phyloP scores from a whole-genome alignment of 2,113 vertebrate genomes.

The Phrynosoma blainvillii region DNA sequence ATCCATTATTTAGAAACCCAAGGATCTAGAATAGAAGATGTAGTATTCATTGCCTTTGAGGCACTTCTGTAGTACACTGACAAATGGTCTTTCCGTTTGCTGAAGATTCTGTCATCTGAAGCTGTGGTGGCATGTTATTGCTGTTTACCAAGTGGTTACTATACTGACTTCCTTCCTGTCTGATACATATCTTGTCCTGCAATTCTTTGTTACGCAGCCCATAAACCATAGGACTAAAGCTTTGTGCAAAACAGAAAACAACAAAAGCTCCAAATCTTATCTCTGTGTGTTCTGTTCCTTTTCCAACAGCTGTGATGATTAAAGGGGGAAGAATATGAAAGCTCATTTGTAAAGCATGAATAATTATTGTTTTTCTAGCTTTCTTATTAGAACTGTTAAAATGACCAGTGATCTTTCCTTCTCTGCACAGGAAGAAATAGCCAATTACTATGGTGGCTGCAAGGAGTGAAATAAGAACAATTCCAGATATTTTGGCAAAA shows the following conservation, averaged over 20 bases:
- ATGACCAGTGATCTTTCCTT: slow-evolving; percentile 65
- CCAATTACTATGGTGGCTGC: slow-evolving; percentile 55
- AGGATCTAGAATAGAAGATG: slow-evolving; percentile 7
- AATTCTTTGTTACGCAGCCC: slow-evolving; percentile 73
- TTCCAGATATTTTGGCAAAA: slow-evolving; percentile 51
- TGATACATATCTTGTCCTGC: slow-evolving; percentile 48
- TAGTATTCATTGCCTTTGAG: slow-evolving; percentile 7
- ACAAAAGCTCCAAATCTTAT: slow-evolving; percentile 64
- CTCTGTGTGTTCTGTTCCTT: slow-evolving; percentile 20
- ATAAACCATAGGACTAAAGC: slow-evolving; percentile 75
- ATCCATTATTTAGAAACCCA: neutral
- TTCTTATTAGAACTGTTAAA: slow-evolving; percentile 72
- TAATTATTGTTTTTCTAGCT: slow-evolving; percentile 65
- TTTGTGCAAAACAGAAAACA: slow-evolving; percentile 70
- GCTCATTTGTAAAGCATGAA: slow-evolving; percentile 70
- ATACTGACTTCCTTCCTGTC: slow-evolving; percentile 9
- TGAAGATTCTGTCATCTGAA: neutral
- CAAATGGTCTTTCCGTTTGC: neutral
- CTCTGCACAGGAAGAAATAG: slow-evolving; percentile 68
- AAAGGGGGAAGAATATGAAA: slow-evolving; percentile 72
- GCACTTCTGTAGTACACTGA: neutral
- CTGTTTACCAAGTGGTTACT: neutral
- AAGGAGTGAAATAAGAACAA: slow-evolving; percentile 62
- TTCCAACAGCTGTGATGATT: slow-evolving; percentile 62
- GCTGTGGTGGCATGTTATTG: neutral